Percentiles rank a stretch among this genome's conserved stretches.
Conservation (phyloP, 2,888 invertebrate genomes). For the Drosophila pseudotakahashii region DNA sequence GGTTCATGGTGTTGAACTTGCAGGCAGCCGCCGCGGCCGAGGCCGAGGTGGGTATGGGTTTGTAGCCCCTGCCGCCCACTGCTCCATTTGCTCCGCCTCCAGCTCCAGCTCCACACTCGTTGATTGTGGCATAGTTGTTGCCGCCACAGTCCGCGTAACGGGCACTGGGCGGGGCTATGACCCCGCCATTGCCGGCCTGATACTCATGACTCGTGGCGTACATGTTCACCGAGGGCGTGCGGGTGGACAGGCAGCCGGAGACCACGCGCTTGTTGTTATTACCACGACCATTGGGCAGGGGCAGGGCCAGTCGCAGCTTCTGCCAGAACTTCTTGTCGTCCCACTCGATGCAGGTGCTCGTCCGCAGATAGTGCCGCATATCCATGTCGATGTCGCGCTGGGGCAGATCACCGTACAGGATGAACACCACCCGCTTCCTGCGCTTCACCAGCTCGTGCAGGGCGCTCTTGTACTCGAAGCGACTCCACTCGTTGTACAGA, state of each 20-base stretch:
- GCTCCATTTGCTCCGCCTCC: background rate
- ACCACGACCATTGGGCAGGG: conserved; percentile 85
- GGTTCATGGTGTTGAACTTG: conserved; percentile 83
- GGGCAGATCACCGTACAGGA: conserved; percentile 95
- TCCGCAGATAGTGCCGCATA: conserved; percentile 94
- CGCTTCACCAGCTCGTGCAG: conserved; percentile 95
- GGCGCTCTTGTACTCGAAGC: conserved; percentile 97
- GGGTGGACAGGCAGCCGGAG: conserved; percentile 74
- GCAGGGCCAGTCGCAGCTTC: conserved; percentile 95
- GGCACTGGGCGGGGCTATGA: conserved; percentile 49
- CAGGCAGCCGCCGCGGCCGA: conserved; percentile 80
- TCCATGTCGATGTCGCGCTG: conserved; percentile 95
- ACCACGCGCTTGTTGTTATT: conserved; percentile 77
- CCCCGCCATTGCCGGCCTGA: conserved; percentile 51
- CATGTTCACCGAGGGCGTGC: conserved; percentile 88
- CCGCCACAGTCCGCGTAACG: conserved; percentile 79
- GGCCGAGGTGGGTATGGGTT: conserved; percentile 77
- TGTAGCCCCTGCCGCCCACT: conserved; percentile 70
- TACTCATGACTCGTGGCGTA: conserved; percentile 87
- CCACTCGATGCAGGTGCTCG: conserved; percentile 96
- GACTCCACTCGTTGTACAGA: conserved; percentile 97
- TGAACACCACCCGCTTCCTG: conserved; percentile 93
- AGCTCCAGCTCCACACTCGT: conserved; percentile 70
- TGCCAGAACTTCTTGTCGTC: conserved; percentile 99
- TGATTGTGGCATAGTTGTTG: conserved; percentile 84